A percentile compares a stretch with the other conserved stretches of the same genome.
Evolutionary conservation across 2,113 vertebrate genomes (phyloP).

Genomic region (Oceanodroma tethys): DNA sequence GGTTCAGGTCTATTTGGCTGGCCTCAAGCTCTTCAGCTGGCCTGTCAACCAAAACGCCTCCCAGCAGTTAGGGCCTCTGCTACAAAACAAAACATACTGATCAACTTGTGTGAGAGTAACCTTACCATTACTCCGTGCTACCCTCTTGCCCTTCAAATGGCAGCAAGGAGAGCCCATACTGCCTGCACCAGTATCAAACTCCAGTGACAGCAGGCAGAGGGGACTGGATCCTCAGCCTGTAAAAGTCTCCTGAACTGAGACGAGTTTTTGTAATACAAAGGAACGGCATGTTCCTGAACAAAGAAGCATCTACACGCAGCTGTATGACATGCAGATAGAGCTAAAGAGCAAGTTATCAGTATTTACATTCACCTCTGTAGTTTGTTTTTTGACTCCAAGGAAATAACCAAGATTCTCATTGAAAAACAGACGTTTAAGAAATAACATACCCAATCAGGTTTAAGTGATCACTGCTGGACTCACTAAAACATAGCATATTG

Average conservation of each 20-base stretch:
- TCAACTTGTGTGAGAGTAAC: background rate
- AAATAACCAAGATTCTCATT: background rate
- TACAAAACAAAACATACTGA: background rate
- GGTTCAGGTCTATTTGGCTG: background rate
- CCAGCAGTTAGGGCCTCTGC: accelerated
- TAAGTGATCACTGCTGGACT: background rate
- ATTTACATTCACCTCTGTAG: background rate
- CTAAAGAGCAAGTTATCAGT: background rate
- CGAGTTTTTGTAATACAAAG: background rate
- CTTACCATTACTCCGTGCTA: accelerated
- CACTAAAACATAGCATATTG: background rate
- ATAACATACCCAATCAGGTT: background rate
- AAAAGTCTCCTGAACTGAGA: background rate
- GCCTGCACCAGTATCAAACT: background rate
- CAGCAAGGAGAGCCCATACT: background rate
- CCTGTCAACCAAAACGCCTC: background rate
- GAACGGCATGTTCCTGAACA: background rate
- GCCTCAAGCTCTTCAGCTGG: background rate
- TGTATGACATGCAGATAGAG: background rate
- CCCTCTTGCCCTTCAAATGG: background rate
- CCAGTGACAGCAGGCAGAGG: background rate
- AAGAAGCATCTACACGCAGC: background rate
- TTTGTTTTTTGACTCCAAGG: background rate
- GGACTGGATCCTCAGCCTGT: background rate
- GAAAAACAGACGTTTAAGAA: background rate